These are phyloP conservation scores for Talpa occidentalis DNA, from an alignment of 2,113 vertebrate species.

Conservation along the genomic window DNA sequence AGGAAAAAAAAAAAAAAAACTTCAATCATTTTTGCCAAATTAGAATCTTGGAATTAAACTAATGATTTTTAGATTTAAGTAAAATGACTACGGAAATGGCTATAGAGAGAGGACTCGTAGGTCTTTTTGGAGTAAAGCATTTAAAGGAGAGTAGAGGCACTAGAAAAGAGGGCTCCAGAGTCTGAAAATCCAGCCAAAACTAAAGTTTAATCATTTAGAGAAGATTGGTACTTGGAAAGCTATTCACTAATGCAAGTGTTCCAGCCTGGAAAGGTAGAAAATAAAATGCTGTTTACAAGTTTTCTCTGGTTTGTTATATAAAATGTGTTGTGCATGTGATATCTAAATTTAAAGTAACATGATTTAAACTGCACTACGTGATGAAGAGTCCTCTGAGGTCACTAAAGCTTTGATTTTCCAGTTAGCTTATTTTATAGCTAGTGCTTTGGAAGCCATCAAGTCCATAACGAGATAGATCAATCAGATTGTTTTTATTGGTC, in stretches of 20 bases:
- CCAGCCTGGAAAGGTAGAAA: constrained; percentile 62
- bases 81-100: neutral
- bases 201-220: constrained; percentile 57
- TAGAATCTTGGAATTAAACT: neutral
- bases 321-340: constrained; percentile 80
- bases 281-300: constrained; percentile 74
- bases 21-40: neutral
- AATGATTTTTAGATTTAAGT: constrained; percentile 31
- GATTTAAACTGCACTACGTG: constrained; percentile 83
- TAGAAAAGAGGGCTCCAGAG: neutral
- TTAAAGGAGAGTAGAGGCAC: neutral
- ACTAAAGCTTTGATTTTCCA: constrained; percentile 88
- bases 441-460: constrained; percentile 86
- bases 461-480: constrained; percentile 86
- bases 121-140: constrained; percentile 1
- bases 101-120: neutral
- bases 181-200: constrained; percentile 44
- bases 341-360: constrained; percentile 85
- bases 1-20: neutral
- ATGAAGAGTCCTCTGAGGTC: constrained; percentile 86
- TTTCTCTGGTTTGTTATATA: constrained; percentile 79
- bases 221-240: constrained; percentile 62
- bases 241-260: constrained; percentile 60
- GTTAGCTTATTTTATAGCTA: constrained; percentile 87
- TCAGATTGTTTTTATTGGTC: constrained; percentile 86